These are phyloP conservation scores for Xylophagus ater DNA, from an alignment of 2,888 invertebrate species.

Conservation along the genomic window DNA sequence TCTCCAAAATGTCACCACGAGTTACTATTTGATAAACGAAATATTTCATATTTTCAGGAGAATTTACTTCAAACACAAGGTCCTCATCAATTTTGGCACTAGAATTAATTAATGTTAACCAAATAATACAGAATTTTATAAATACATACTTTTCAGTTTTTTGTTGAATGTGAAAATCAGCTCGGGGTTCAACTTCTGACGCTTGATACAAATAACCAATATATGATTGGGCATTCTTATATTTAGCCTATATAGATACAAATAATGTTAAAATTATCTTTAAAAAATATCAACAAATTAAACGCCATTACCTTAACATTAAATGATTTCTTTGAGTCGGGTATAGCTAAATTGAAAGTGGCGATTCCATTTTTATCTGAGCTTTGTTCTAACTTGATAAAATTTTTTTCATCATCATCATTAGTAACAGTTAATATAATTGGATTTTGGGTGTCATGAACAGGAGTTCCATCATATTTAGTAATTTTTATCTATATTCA, in stretches of 20 bases:
- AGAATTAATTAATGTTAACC: no score
- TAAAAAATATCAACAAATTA: no score
- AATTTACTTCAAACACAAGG: no score
- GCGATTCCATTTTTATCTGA: slow-evolving; percentile 54
- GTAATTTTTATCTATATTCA: no score
- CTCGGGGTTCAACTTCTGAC: slow-evolving; percentile 41
- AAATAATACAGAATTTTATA: slow-evolving; percentile 5
- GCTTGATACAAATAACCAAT: slow-evolving; percentile 1
- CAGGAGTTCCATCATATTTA: slow-evolving; percentile 57
- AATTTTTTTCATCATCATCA: not conserved
- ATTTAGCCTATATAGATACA: slow-evolving; percentile 61
- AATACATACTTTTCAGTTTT: slow-evolving; percentile 42
- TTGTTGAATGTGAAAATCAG: no score
- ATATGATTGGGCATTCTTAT: slow-evolving; percentile 49
- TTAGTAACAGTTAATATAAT: slow-evolving; percentile 39
- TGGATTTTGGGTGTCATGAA: slow-evolving; percentile 46
- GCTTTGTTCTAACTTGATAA: no score
- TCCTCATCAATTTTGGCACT: no score
- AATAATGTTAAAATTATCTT: no score
- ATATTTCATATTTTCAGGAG: slow-evolving; percentile 58
- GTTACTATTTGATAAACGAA: slow-evolving; percentile 69
- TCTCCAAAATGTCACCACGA: slow-evolving; percentile 70
- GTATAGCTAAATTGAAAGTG: slow-evolving; percentile 50
- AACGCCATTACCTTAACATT: no score
- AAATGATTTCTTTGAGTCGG: no score